These are phyloP conservation scores for Sorex araneus DNA, from an alignment of 2,113 vertebrate genomes.

Conservation along the genomic window DNA sequence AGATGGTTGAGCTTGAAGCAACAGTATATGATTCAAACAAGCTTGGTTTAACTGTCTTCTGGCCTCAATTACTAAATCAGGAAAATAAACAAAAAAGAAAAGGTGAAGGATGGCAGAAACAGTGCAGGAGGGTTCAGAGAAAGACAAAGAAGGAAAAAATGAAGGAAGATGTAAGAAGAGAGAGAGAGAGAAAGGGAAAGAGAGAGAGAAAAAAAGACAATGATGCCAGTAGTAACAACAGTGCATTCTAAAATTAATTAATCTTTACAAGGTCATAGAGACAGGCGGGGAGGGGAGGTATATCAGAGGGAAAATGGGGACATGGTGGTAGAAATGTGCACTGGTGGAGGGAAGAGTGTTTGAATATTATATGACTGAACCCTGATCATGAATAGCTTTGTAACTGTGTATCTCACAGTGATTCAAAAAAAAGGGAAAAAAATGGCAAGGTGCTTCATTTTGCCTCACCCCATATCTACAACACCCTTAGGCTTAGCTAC, in stretches of 20 bases:
- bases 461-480: background rate
- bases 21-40: slow-evolving; percentile 18
- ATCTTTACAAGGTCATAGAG: no score
- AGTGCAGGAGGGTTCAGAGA: background rate
- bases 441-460: background rate
- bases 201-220: background rate
- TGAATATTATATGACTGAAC: no score
- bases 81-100: slow-evolving; percentile 32
- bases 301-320: no score
- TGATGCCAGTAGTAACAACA: background rate
- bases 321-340: no score
- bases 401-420: no score
- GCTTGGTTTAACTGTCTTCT: background rate
- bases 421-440: background rate
- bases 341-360: no score
- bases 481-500: background rate
- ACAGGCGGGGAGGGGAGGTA: no score
- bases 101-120: background rate
- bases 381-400: no score
- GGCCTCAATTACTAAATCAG: slow-evolving; percentile 11
- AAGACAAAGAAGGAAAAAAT: background rate
- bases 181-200: background rate
- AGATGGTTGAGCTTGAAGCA: background rate
- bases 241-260: slow-evolving; percentile 19
- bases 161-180: background rate